Evolutionary conservation across 2,888 invertebrate genomes (phyloP), one percentile per base, ranked within the genome.

Genomic region (Caenorhabditis sp.): DNA sequence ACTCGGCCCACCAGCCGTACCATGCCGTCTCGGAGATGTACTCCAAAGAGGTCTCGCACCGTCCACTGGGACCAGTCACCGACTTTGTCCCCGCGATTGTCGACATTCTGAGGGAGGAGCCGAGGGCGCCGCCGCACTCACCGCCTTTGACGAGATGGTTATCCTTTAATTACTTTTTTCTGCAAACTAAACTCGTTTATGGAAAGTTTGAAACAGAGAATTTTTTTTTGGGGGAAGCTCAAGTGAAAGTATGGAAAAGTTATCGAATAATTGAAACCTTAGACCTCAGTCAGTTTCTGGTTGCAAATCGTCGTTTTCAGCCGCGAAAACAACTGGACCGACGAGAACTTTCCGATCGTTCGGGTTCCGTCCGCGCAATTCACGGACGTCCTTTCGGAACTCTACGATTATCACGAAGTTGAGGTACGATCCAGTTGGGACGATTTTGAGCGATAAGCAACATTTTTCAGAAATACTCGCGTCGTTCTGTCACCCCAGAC

Each of bases 241-340:
- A n/a, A n/a, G n/a, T n/a, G n/a, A n/a, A n/a, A n/a, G n/a, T n/a
- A n/a, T n/a, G n/a, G n/a, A n/a, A n/a, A n/a, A n/a, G n/a, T n/a
- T n/a, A n/a, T n/a, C n/a, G n/a, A n/a, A n/a, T n/a, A n/a, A n/a
- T n/a, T n/a, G n/a, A n/a, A n/a, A n/a, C n/a, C n/a, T n/a, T n/a
- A n/a, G n/a, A n/a, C n/a, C n/a, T n/a, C n/a, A n/a, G n/a, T n/a
- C n/a, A n/a, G n/a, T n/a, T n/a, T n/a, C n/a, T n/a, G n/a, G n/a
- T n/a, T n/a, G n/a, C n/a, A n/a, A n/a, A n/a, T n/a, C n/a, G n/a
- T n/a, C 13, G 13, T 46, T 66, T 66, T 20, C 66, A 66, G 70
- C 53, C 70, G 70, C 17, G 70, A 59, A 45, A 59, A 59, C 70
- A 59, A 43, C 17, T 59, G 70, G 70, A 59, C 70, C 11, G 35